Conservation (phyloP, 2,888 invertebrate species). For the Chironomus tentans region DNA sequence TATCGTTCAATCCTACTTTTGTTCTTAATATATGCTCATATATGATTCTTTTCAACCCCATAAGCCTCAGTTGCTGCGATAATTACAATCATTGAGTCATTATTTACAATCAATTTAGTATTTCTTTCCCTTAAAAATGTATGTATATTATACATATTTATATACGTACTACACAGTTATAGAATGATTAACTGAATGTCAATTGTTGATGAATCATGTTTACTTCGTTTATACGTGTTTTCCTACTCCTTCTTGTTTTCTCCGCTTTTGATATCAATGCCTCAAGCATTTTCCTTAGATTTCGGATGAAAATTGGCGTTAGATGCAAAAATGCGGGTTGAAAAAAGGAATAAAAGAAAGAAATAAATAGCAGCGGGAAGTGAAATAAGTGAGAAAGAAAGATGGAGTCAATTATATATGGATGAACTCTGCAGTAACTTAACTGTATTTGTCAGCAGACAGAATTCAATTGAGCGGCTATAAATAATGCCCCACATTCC, state of each 20-base stretch:
- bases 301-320: neutral
- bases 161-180: neutral
- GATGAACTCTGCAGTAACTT: neutral
- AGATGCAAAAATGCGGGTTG: neutral
- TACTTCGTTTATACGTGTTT: slow-evolving; percentile 5
- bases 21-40: too few species aligned
- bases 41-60: neutral
- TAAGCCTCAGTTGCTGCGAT: slow-evolving; percentile 20
- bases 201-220: slow-evolving; percentile 25
- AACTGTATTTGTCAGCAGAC: slow-evolving; percentile 8
- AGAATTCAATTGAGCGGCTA: slow-evolving; percentile 15
- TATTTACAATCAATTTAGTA: slow-evolving; percentile 23
- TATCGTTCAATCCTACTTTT: too few species aligned
- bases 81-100: slow-evolving; percentile 25
- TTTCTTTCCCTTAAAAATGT: neutral
- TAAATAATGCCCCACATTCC: neutral
- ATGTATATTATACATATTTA: too few species aligned
- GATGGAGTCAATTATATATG: slow-evolving; percentile 1
- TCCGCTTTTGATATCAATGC: neutral
- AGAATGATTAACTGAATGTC: slow-evolving; percentile 19
- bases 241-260: too few species aligned
- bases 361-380: neutral
- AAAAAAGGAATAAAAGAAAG: neutral
- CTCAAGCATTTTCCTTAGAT: neutral
- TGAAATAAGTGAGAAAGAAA: neutral